These are phyloP conservation scores for Camponotus pennsylvanicus DNA, from an alignment of 1,140 invertebrate genomes.

Conservation along the genomic window DNA sequence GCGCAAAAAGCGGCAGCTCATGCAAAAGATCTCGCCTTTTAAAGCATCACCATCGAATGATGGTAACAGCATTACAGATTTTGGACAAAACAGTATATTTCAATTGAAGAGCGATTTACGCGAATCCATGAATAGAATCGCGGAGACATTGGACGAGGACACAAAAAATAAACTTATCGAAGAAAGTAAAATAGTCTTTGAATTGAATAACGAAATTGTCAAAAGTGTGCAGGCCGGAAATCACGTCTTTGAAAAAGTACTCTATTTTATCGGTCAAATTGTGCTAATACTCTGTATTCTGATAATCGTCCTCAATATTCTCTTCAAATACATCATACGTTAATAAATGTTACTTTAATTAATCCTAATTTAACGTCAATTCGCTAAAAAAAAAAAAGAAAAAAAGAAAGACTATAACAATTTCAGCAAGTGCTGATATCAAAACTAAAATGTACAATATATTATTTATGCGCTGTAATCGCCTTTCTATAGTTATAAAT, in stretches of 20 bases:
- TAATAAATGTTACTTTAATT: slow-evolving; percentile 42
- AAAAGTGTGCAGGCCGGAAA: slow-evolving; percentile 88
- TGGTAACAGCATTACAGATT: slow-evolving; percentile 88
- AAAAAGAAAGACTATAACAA: not conserved
- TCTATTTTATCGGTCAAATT: slow-evolving; percentile 77
- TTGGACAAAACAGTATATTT: slow-evolving; percentile 87
- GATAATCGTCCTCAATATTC: slow-evolving; percentile 58
- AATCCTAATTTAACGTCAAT: slow-evolving; percentile 27
- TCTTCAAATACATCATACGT: slow-evolving; percentile 48
- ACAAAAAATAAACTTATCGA: slow-evolving; percentile 90
- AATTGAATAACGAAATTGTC: slow-evolving; percentile 91
- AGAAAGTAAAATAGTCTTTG: slow-evolving; percentile 92
- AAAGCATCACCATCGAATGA: slow-evolving; percentile 75
- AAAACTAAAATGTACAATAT: slow-evolving; percentile 42
- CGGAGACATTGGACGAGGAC: slow-evolving; percentile 89
- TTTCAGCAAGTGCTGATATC: slow-evolving; percentile 18
- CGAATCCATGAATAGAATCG: slow-evolving; percentile 90
- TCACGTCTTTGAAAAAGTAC: slow-evolving; percentile 83
- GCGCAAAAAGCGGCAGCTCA: slow-evolving; percentile 89
- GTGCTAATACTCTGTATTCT: slow-evolving; percentile 76
- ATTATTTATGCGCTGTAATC: slow-evolving; percentile 44
- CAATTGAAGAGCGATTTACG: slow-evolving; percentile 89
- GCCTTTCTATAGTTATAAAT: slow-evolving; percentile 43
- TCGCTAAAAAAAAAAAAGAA: slow-evolving; percentile 8
- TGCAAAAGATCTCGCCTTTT: slow-evolving; percentile 86